These are phyloP conservation scores for Pandion haliaetus DNA, from an alignment of 2,113 vertebrate genomes.

Conservation along the genomic window DNA sequence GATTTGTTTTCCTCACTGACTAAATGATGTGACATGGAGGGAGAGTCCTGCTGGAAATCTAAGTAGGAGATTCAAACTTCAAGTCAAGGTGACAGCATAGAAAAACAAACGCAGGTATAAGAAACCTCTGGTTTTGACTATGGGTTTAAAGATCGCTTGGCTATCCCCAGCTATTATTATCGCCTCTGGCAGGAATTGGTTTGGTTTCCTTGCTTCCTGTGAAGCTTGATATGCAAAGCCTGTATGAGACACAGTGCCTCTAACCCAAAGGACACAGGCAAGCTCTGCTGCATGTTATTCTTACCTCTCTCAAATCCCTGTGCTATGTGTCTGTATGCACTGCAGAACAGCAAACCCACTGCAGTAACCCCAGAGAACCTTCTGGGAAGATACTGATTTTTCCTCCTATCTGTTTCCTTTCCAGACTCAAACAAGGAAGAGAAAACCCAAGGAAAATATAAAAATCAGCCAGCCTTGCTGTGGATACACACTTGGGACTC, in stretches of 20 bases:
- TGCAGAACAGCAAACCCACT: not conserved
- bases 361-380: not conserved
- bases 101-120: constrained; percentile 53
- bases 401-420: not conserved
- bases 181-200: not conserved
- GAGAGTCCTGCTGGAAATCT: constrained; percentile 39
- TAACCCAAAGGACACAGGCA: not conserved
- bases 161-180: not conserved
- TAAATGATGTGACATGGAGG: constrained; percentile 1
- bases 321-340: not conserved
- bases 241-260: not conserved
- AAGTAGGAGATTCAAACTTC: constrained; percentile 26
- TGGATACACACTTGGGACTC: not conserved
- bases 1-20: not conserved
- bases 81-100: constrained; percentile 30
- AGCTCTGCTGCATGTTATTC: not conserved
- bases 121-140: not conserved
- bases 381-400: not conserved
- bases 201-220: not conserved
- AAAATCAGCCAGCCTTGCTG: not conserved
- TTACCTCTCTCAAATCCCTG: not conserved
- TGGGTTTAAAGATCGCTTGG: not conserved
- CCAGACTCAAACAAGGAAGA: not conserved
- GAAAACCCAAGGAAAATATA: not conserved
- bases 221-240: not conserved